Base-by-base conservation (phyloP, 2,888 invertebrate species). In the Dioctria linearis region DNA sequence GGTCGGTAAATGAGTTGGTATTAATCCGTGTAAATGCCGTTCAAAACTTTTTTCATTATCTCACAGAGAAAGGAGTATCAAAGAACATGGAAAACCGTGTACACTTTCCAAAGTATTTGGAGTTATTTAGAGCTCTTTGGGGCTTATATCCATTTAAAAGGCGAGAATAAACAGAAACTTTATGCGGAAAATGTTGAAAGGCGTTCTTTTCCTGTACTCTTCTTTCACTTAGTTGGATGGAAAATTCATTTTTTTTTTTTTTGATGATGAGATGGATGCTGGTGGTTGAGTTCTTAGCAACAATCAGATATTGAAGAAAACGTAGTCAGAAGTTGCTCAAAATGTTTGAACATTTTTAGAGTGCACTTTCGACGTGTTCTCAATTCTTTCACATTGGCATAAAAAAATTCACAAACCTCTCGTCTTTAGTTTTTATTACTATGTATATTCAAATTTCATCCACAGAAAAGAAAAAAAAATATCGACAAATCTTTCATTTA, bases 1-100 rank as follows among this genome's bases (percentile, higher is more conserved):
- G 67, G 67, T 46, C 25, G 46, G 43, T 67, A 67, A 67, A 67
- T 67, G 67, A 67, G 67, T 67, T 42, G 49, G 67, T 67, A 67
- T 67, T 67, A 67, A 67, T 67, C 67, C 67, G 46, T 46, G 67
- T 67, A 67, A 67, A 67, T 67, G 67, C 67, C 67, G 67, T 46
- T 67, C 67, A 67, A 67, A 67, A 67, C 67, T 67, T 67, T 67
- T 67, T 67, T 67, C 67, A 67, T 67, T 67, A 67, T 25, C 67
- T 46, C 13, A 67, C 42, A 43, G 13, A 66, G 43, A 66, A 66
- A 40, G 66, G 8, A 49, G 46, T 43, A 67, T 67, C 67, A 67
- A 67, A 67, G 67, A 67, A 67, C 66, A 42, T 13, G 42, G 66
- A 66, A 63, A 66, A 66, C 46, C 13, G 46, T n/a, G 25, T 66